phyloP scores from a whole-genome alignment of 1,140 invertebrate genomes.

The Apolygus lucorum region DNA sequence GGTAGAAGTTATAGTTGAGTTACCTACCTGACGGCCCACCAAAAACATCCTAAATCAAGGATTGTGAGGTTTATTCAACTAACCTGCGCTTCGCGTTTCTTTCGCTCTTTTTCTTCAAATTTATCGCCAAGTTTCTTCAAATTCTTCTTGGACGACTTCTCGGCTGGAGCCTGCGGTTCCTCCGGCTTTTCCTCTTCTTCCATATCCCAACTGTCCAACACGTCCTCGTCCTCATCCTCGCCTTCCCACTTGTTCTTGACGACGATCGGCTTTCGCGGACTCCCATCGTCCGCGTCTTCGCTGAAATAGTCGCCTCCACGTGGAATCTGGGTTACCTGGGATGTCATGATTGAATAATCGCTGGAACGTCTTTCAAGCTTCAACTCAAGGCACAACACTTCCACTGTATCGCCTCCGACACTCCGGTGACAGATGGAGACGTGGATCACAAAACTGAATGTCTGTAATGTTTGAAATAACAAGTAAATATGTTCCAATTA shows the following conservation, averaged over 20 bases:
- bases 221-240: slow-evolving; percentile 75
- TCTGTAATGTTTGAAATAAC: background rate
- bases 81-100: background rate
- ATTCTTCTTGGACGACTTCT: slow-evolving; percentile 45
- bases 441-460: background rate
- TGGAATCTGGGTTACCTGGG: slow-evolving; percentile 3
- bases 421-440: background rate
- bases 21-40: too few relatives aligned
- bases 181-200: slow-evolving; percentile 58
- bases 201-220: slow-evolving; percentile 80
- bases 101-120: slow-evolving; percentile 44
- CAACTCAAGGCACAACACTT: background rate
- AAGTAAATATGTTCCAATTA: slow-evolving; percentile 1
- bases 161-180: slow-evolving; percentile 46
- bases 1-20: too few relatives aligned
- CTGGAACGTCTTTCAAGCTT: background rate
- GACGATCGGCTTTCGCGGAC: background rate
- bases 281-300: background rate
- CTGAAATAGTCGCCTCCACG: background rate
- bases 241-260: slow-evolving; percentile 71
- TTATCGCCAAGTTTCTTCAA: slow-evolving; percentile 62
- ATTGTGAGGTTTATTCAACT: too few relatives aligned
- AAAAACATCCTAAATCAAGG: too few relatives aligned
- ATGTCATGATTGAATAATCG: background rate
- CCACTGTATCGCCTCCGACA: too few relatives aligned